Base-by-base conservation (phyloP, 2,113 vertebrate species). In the Lethenteron camtschaticum region DNA sequence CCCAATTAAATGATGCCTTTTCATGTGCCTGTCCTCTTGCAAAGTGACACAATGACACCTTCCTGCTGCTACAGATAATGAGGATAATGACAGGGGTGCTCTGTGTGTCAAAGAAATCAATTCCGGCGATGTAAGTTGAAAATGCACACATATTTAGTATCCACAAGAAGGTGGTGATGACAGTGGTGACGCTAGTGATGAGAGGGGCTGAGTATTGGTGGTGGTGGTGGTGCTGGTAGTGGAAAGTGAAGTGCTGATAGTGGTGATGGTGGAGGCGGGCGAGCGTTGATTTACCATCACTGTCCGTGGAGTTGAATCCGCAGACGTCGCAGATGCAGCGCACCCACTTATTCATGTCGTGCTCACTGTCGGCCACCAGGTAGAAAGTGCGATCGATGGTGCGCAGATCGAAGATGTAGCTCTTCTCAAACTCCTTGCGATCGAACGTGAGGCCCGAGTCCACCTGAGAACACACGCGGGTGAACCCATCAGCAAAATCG, bases 341-440 rank as follows among this genome's bases (percentile, higher is more conserved):
- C 72, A 99, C 92, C 92, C 92, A 99, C 89, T 95, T 97, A 81
- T 99, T 99, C 94, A 99, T 99, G 75, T 99, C 94, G 75, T 96
- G 89, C 76, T 99, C 94, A 0, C 89, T 94, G 81, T 99, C 94
- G 24, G 94, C 94, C 74, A 99, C 94, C 79, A 99, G 79, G 80
- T 96, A 99, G 82, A 99, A 99, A 76, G 94, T 80, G 60, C 92
- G 84, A 79, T 99, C 94, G 69, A 96, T 87, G 74, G 94, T 99
- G 83, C 91, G 95, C 80, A 97, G 96, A 78, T 99, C 92, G 73
- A 99, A 99, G 78, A 99, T 97, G 77, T 89, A 99, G 81, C 92
- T 96, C 82, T 95, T 86, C 82, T 97, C 94, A 82, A 99, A 85
- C 74, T 99, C 94, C 75, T 97, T 99, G 77, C 95, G 96, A 81